Base-by-base conservation (phyloP, 2,113 vertebrate genomes). In the Thymallus thymallus region DNA sequence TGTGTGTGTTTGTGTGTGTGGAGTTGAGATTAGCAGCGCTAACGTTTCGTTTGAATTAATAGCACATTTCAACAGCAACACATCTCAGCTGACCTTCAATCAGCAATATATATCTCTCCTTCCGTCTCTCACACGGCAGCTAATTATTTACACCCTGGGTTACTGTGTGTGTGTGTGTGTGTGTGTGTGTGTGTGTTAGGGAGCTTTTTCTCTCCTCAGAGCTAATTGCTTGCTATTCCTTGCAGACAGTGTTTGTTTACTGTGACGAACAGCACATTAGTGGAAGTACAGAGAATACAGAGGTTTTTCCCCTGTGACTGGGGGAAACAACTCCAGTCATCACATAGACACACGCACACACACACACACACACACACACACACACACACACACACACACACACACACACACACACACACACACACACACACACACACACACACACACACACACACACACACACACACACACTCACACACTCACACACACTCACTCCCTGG, bases 31-130 rank as follows among this genome's bases (percentile, higher is more conserved):
- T 88, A 90, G 70, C 79, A 79, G 77, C 68, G 51, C 68, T 58
- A 75, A 67, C 83, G 72, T 90, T 90, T 88, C 83, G 80, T 74
- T 82, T 68, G 83, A 90, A 91, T 91, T 91, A 91, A 87, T 82
- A 76, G 72, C 55, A 24, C 72, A 58, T 68, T 71, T 77, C 81
- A 90, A 89, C 77, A 90, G 86, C 79, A 86, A 84, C 74, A 83
- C 87, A 87, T 88, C 88, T 87, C 87, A 74, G 20, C 24, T 80
- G 86, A 86, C 80, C 77, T 76, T 82, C 76, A 77, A 69, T 76
- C 55, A 18, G 72, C 77, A 75, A 73, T 77, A 51, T 20, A 14
- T 79, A 85, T 73, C 60, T 70, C 76, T 76, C 74, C 68, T 30
- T 63, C 70, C 71, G 75, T 64, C 35, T 69, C 70, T 78, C 63